Conservation (phyloP, 2,113 vertebrate species). For the Laticauda colubrina region DNA sequence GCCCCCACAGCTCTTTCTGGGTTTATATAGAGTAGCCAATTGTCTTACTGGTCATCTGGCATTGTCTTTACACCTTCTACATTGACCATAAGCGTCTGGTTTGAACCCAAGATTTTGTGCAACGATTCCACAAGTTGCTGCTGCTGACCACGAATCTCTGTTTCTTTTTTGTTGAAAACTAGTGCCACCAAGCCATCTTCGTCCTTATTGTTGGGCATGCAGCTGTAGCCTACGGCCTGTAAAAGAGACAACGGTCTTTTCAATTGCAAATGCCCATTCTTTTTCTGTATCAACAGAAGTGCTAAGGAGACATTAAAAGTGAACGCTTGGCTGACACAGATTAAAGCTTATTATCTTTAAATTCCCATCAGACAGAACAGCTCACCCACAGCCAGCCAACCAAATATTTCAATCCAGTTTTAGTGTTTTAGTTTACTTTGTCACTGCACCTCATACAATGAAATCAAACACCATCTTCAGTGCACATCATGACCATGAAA, state of each 20-base stretch:
- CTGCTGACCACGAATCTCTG: slow-evolving; percentile 87
- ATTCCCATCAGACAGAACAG: not conserved
- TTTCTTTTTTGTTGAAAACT: slow-evolving; percentile 89
- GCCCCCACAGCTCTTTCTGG: not conserved
- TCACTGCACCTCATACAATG: too few species aligned
- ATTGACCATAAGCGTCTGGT: slow-evolving; percentile 88
- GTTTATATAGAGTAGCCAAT: not conserved
- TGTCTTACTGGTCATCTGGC: slow-evolving; percentile 91
- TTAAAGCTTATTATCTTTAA: not conserved
- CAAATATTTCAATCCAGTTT: not conserved
- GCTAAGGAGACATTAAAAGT: too few species aligned
- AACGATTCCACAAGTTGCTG: slow-evolving; percentile 93
- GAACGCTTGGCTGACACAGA: too few species aligned
- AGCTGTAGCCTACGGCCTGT: slow-evolving; percentile 94
- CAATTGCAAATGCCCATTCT: fast-evolving
- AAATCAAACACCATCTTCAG: too few species aligned
- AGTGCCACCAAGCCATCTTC: slow-evolving; percentile 92
- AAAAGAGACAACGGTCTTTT: slow-evolving; percentile 21
- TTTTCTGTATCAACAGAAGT: not conserved
- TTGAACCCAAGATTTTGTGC: slow-evolving; percentile 90
- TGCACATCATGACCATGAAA: too few species aligned
- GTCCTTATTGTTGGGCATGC: slow-evolving; percentile 89
- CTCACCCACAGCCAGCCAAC: not conserved
- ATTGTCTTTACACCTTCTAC: slow-evolving; percentile 91
- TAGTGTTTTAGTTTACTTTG: too few species aligned